Percentiles rank a stretch among this genome's conserved stretches.
Conservation (phyloP, 2,113 vertebrate genomes). For the Platysternon megacephalum region DNA sequence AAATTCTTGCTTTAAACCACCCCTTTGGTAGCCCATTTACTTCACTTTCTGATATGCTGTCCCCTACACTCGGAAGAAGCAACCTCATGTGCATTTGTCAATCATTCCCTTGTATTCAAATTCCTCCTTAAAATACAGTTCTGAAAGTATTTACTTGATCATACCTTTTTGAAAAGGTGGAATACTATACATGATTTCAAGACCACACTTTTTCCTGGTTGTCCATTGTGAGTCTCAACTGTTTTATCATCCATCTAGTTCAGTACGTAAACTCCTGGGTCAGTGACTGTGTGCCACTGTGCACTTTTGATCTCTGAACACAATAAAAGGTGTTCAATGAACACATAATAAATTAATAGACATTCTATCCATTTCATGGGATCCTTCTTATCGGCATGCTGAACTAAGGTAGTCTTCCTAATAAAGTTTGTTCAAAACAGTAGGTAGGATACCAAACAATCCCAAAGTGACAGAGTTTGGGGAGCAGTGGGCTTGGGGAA, state of each 20-base stretch:
- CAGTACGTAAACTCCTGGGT: neutral
- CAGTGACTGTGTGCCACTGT: neutral
- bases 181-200: no score
- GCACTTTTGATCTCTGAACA: no score
- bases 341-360: rapidly evolving
- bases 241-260: no score
- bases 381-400: rapidly evolving
- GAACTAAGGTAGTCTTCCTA: neutral
- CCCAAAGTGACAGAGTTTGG: neutral
- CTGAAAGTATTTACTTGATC: neutral
- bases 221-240: no score
- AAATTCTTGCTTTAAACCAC: neutral
- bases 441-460: neutral
- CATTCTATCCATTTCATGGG: neutral
- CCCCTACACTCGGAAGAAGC: neutral
- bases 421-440: neutral
- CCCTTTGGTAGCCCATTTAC: no score
- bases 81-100: neutral
- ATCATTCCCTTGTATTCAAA: neutral
- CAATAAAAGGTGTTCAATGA: neutral
- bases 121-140: neutral
- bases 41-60: no score
- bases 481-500: rapidly evolving
- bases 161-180: neutral
- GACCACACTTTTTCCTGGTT: no score